A percentile compares a stretch with the other conserved stretches of the same genome.
Conservation (phyloP, 2,113 vertebrate species). For the Vicugna pacos region DNA sequence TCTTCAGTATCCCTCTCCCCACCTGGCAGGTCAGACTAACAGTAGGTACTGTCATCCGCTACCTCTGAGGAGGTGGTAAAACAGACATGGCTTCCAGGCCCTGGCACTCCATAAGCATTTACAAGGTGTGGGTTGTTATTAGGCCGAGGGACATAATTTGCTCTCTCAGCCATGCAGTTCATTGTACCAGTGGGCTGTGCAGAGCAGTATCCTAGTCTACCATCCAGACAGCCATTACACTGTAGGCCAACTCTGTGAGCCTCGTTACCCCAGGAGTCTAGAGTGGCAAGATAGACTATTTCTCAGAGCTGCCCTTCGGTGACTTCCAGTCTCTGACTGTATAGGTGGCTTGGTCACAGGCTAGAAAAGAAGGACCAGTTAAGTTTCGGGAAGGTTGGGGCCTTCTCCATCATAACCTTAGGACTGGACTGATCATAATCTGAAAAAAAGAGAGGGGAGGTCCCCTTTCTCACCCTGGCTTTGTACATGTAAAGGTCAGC, state of each 20-base stretch:
- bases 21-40: background rate
- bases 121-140: background rate
- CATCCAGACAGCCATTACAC: background rate
- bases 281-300: background rate
- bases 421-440: background rate
- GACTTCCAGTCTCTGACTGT: background rate
- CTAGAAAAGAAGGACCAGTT: background rate
- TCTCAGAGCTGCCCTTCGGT: background rate
- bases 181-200: background rate
- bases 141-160: slow-evolving; percentile 21
- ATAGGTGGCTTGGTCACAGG: background rate
- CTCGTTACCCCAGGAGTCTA: background rate
- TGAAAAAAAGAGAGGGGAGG: background rate
- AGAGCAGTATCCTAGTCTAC: background rate
- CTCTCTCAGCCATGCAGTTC: background rate
- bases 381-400: background rate
- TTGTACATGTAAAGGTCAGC: background rate
- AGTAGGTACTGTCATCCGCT: slow-evolving; percentile 12
- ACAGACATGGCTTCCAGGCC: background rate
- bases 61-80: background rate
- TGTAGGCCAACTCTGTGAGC: background rate
- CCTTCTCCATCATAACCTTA: background rate
- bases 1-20: slow-evolving; percentile 49
- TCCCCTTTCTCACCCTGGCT: background rate
- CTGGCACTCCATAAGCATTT: background rate